phyloP scores from a whole-genome alignment of 2,888 invertebrate genomes.

The Uropetala carovei region DNA sequence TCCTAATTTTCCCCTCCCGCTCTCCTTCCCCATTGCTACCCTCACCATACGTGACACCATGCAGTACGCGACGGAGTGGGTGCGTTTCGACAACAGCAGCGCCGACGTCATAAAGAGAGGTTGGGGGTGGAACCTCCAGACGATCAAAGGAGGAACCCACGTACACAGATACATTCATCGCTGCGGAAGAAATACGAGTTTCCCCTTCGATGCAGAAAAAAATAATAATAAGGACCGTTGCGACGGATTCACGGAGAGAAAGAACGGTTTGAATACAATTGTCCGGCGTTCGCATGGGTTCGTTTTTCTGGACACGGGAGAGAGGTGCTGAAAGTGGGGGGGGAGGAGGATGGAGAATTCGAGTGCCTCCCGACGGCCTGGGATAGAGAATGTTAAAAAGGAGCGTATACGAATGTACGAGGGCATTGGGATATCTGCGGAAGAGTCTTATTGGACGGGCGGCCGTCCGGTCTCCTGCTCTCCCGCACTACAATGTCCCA shows the following conservation, averaged over 20 bases:
- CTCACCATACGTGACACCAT: not conserved
- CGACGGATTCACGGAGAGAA: not conserved
- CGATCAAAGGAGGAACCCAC: not conserved
- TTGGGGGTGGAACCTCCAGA: not conserved
- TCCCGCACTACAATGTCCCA: slow-evolving; percentile 39
- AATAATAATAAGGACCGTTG: not conserved
- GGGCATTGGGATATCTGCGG: not conserved
- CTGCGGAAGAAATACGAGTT: not conserved
- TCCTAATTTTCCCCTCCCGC: slow-evolving; percentile 11
- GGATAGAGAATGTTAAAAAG: not conserved
- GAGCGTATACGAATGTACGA: not conserved
- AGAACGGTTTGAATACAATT: not conserved
- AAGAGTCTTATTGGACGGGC: not conserved
- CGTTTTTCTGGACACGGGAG: not conserved
- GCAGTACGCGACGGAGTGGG: not conserved
- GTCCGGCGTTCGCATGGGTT: not conserved
- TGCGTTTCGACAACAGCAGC: slow-evolving; percentile 3
- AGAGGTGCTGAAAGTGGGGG: too few species aligned
- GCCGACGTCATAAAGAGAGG: slow-evolving; percentile 4
- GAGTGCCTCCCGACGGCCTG: not conserved
- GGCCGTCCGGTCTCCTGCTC: not conserved
- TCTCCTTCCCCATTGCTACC: too few species aligned
- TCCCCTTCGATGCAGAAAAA: not conserved
- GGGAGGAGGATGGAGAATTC: too few species aligned
- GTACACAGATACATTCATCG: not conserved